phyloP scores from a whole-genome alignment of 2,797 vertebrate genomes.

The Arrhamphus sclerolepis region DNA sequence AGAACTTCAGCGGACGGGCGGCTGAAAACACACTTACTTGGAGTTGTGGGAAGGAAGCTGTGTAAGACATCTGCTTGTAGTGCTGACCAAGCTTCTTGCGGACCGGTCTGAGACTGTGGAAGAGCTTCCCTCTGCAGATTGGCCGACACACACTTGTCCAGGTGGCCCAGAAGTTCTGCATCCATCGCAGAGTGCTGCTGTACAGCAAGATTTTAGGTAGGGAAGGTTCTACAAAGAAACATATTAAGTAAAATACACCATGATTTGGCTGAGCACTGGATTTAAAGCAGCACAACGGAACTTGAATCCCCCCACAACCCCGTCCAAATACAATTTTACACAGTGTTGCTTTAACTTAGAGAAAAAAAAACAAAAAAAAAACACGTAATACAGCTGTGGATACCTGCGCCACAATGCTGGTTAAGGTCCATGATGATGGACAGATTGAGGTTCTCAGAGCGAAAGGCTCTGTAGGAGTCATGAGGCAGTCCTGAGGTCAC shows the following conservation, averaged over 20 bases:
- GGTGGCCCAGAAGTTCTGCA: conserved; percentile 99
- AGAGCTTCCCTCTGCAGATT: conserved; percentile 96
- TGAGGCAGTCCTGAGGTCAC: conserved; percentile 91
- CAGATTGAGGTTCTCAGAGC: conserved; percentile 96
- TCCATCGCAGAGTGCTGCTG: conserved; percentile 98
- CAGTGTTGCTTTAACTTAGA: too few relatives aligned
- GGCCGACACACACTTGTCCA: conserved; percentile 95
- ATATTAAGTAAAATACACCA: neutral
- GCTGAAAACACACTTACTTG: conserved; percentile 80
- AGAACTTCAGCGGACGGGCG: neutral
- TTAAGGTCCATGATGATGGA: conserved; percentile 96
- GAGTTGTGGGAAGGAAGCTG: conserved; percentile 90
- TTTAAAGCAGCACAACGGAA: too few relatives aligned
- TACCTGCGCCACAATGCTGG: conserved; percentile 83
- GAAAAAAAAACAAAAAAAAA: neutral
- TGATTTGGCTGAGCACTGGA: neutral
- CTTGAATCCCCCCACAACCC: too few relatives aligned
- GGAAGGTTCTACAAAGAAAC: conserved; percentile 77
- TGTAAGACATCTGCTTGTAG: conserved; percentile 97
- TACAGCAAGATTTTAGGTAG: conserved; percentile 94
- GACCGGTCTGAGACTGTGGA: conserved; percentile 90
- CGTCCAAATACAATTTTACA: too few relatives aligned
- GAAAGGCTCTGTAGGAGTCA: conserved; percentile 96
- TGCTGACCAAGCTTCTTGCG: conserved; percentile 98
- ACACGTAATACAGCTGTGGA: neutral